Percentiles rank a stretch among this genome's conserved stretches.
Conservation (phyloP, 64 coral and sea anemone species). For the Montipora capricornis region DNA sequence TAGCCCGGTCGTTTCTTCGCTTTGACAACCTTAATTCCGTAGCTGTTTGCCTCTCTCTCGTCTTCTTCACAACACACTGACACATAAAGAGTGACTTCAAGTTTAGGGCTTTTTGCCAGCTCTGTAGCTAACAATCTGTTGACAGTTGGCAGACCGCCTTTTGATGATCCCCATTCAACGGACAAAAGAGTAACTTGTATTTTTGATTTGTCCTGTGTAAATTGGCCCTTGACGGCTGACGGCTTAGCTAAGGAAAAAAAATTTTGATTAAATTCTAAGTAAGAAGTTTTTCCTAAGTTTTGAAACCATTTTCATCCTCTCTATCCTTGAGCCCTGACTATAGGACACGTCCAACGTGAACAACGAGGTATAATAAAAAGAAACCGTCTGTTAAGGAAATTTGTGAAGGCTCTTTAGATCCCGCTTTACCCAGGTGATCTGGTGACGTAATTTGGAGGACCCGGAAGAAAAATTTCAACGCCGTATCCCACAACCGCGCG, state of each 20-base stretch:
- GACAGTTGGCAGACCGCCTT: conserved; percentile 6
- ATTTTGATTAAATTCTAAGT: not conserved
- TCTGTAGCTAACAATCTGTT: conserved; percentile 24
- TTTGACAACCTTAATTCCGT: not conserved
- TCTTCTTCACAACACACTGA: conserved; percentile 15
- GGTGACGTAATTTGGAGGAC: too few relatives aligned
- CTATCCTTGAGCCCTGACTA: too few relatives aligned
- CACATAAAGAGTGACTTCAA: conserved; percentile 8
- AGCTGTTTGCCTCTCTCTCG: not conserved
- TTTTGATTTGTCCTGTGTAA: not conserved
- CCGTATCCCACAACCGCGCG: too few relatives aligned
- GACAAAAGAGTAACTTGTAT: conserved; percentile 4
- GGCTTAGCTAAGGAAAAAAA: not conserved
- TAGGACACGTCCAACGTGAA: too few relatives aligned
- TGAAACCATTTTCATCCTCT: too few relatives aligned
- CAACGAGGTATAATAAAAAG: too few relatives aligned
- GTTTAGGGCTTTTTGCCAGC: not conserved
- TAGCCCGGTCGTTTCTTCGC: conserved; percentile 15
- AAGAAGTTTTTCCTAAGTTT: not conserved
- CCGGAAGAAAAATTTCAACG: too few relatives aligned
- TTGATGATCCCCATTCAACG: conserved; percentile 19
- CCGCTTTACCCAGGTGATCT: too few relatives aligned
- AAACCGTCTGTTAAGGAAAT: too few relatives aligned
- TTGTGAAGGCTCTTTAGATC: too few relatives aligned
- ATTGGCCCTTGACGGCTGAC: too few relatives aligned